Conservation (phyloP, 1,140 invertebrate genomes). For the Nasonia giraulti region DNA sequence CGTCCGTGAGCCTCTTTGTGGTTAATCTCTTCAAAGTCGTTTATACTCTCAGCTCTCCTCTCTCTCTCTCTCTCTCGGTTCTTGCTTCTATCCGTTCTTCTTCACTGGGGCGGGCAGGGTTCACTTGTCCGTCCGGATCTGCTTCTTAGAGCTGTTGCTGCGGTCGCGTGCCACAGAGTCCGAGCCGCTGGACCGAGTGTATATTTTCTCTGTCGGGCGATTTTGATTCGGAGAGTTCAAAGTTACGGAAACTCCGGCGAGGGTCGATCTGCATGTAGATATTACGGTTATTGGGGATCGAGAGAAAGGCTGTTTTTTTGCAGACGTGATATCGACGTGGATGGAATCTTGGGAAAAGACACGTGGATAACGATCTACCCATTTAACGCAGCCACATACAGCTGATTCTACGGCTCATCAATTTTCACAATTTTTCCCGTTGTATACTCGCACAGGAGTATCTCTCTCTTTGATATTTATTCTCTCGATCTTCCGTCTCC, state of each 20-base stretch:
- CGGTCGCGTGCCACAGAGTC: no score
- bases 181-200: no score
- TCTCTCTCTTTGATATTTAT: constrained; percentile 4
- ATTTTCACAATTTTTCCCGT: no score
- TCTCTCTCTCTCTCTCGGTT: background rate
- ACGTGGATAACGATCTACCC: no score
- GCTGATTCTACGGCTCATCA: no score
- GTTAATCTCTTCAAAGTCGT: constrained; percentile 33
- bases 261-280: background rate
- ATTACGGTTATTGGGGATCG: no score
- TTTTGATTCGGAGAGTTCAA: background rate
- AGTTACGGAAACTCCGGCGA: background rate
- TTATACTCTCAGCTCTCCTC: background rate
- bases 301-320: no score
- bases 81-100: background rate
- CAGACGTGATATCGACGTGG: no score
- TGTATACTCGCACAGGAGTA: background rate
- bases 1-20: constrained; percentile 30
- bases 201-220: background rate
- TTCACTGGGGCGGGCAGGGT: background rate
- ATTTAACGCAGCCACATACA: no score
- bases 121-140: background rate
- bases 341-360: no score
- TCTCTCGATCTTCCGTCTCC: constrained; percentile 19
- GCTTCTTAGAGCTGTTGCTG: no score